These are phyloP conservation scores for Anser cygnoides DNA, from an alignment of 2,113 vertebrate genomes.

Conservation along the genomic window DNA sequence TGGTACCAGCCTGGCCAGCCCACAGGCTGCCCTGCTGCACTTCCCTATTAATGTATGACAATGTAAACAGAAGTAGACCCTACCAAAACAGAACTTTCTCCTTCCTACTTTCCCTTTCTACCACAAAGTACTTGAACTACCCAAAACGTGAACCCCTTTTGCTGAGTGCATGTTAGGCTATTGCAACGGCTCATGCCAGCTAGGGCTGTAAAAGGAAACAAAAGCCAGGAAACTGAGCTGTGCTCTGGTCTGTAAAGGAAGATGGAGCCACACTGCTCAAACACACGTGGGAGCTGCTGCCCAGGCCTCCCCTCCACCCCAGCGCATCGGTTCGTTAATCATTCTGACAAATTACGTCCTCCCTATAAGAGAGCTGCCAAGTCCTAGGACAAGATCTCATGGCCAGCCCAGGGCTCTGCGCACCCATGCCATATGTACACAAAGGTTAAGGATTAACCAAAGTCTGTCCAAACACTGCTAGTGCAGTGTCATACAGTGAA, in stretches of 20 bases:
- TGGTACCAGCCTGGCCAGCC: neutral
- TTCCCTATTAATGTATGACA: neutral
- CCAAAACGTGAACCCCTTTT: neutral
- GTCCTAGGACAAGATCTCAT: neutral
- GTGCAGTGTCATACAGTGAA: neutral
- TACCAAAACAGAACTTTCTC: neutral
- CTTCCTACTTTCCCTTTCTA: neutral
- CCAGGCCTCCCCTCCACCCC: neutral
- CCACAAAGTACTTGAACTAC: neutral
- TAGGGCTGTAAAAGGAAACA: neutral
- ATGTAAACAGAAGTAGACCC: neutral
- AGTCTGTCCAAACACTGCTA: neutral
- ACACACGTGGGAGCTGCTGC: neutral
- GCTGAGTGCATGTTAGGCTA: neutral
- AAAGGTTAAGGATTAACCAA: neutral
- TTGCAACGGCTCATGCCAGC: neutral
- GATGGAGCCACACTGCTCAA: neutral
- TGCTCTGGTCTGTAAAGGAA: neutral
- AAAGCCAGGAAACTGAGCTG: neutral
- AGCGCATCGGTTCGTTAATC: neutral
- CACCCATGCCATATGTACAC: neutral
- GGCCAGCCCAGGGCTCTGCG: neutral
- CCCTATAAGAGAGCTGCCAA: neutral
- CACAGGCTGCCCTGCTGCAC: too few relatives aligned
- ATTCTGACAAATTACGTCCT: too few relatives aligned